Evolutionary conservation across 2,797 vertebrate genomes (phyloP).

Genomic region (Characodon lateralis): DNA sequence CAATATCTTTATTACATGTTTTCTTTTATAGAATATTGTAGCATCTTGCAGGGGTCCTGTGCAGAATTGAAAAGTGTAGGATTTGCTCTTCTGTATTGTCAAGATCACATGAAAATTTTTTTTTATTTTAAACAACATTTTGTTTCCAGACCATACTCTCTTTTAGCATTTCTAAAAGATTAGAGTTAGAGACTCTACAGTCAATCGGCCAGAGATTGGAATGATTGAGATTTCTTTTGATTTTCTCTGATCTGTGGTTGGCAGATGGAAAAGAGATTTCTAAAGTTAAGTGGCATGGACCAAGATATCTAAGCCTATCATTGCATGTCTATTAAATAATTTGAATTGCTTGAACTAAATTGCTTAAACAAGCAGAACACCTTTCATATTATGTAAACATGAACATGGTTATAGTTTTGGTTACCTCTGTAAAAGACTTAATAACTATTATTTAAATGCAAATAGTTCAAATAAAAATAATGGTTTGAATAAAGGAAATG

Average conservation of each 20-base stretch:
- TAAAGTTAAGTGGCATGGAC: neutral
- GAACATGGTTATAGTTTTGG: neutral
- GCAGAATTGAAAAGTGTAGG: neutral
- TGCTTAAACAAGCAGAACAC: neutral
- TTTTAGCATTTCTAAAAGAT: neutral
- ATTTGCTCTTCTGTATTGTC: neutral
- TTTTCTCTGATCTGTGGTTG: neutral
- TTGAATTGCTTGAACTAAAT: neutral
- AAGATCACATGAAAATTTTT: neutral
- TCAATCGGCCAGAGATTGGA: neutral
- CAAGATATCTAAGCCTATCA: neutral
- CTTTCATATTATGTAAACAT: neutral
- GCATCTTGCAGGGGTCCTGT: neutral
- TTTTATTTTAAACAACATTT: neutral
- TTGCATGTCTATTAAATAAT: neutral
- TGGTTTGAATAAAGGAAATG: neutral
- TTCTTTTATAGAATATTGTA: neutral
- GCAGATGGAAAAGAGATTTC: neutral
- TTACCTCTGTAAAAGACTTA: neutral
- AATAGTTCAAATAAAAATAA: neutral
- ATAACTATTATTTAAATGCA: neutral
- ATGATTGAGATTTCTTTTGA: neutral
- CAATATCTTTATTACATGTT: neutral
- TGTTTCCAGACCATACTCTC: neutral
- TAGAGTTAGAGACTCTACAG: neutral